A percentile compares a stretch with the other conserved stretches of the same genome.
phyloP scores from a whole-genome alignment of 2,113 vertebrate species.

The Lonchura striata region DNA sequence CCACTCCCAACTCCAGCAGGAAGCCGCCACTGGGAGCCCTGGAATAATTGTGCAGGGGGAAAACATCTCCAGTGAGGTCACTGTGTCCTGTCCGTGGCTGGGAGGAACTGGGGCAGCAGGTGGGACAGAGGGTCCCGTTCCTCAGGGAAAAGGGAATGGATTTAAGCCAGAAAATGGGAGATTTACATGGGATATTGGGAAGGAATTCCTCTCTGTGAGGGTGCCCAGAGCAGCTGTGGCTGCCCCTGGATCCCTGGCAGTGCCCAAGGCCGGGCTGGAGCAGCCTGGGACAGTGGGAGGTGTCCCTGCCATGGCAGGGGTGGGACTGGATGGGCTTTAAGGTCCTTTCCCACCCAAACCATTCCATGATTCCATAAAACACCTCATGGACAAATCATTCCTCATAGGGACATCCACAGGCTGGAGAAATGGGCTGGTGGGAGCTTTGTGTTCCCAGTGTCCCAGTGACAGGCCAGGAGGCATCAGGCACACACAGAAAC shows the following conservation, averaged over 20 bases:
- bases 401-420: background rate
- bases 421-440: background rate
- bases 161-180: background rate
- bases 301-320: background rate
- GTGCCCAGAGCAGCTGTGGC: background rate
- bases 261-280: background rate
- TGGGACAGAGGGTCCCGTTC: background rate
- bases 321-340: accelerated
- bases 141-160: too few relatives aligned
- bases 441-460: background rate
- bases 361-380: background rate
- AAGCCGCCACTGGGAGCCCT: background rate
- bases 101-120: background rate
- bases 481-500: background rate
- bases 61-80: background rate
- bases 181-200: background rate
- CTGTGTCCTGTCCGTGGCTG: background rate
- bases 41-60: background rate
- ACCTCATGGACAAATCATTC: too few relatives aligned
- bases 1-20: background rate
- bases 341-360: background rate
- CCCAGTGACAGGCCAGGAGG: background rate
- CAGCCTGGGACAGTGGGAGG: background rate
- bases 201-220: background rate
- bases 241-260: background rate